A percentile compares a stretch with the other conserved stretches of the same genome.
phyloP scores from a whole-genome alignment of 2,113 vertebrate species.

The Cathartes aura region DNA sequence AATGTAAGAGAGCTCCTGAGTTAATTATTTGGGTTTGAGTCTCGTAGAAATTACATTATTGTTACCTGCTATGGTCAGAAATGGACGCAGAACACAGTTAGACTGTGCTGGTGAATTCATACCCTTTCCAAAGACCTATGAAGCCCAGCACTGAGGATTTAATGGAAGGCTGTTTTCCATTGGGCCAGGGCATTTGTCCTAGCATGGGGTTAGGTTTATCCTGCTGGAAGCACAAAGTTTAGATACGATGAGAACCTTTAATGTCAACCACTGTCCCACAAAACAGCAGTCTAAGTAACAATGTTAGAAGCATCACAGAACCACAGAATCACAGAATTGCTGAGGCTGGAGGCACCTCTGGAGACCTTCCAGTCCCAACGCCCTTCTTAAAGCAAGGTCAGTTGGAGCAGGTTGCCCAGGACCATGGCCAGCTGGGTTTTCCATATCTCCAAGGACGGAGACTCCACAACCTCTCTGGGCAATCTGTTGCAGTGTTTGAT shows the following conservation, averaged over 20 bases:
- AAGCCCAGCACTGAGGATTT: background rate
- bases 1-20: background rate
- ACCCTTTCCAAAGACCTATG: background rate
- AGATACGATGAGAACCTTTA: background rate
- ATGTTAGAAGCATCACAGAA: background rate
- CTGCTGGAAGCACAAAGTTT: background rate
- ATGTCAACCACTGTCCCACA: background rate
- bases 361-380: background rate
- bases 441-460: background rate
- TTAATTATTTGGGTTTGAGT: background rate
- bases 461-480: background rate
- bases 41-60: background rate
- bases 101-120: background rate
- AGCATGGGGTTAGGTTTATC: background rate
- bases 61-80: background rate
- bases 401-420: background rate
- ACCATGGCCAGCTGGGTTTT: background rate
- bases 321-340: background rate
- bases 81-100: background rate
- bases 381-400: background rate
- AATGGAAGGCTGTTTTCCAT: background rate
- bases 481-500: background rate
- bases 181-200: background rate
- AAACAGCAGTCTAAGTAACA: background rate
- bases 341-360: background rate